These are phyloP conservation scores for Eira barbara DNA, from an alignment of 2,113 vertebrate species.

Conservation along the genomic window DNA sequence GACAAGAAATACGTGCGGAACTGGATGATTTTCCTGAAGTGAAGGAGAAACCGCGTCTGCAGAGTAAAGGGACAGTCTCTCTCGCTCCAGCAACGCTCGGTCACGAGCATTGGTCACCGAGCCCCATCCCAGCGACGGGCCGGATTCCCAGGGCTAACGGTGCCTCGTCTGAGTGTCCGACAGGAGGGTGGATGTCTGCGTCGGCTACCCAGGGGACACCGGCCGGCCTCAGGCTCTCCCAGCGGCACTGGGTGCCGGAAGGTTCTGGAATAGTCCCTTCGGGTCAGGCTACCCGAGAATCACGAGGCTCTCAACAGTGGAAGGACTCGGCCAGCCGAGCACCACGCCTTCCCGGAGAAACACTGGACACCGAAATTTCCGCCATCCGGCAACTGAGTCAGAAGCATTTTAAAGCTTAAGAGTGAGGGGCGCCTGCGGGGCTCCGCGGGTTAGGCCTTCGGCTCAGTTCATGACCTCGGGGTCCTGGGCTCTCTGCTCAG, in stretches of 20 bases:
- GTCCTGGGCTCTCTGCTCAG: too few relatives aligned
- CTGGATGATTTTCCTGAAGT: too few relatives aligned
- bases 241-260: neutral
- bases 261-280: neutral
- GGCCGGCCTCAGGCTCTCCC: neutral
- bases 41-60: neutral
- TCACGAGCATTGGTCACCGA: fast-evolving
- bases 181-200: neutral
- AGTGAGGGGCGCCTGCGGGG: too few relatives aligned
- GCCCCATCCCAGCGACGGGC: fast-evolving
- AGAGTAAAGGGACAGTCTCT: neutral
- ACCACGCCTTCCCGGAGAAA: fast-evolving
- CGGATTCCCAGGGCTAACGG: fast-evolving
- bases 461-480: too few relatives aligned
- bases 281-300: neutral
- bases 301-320: neutral
- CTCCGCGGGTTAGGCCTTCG: too few relatives aligned
- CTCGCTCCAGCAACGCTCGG: neutral
- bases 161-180: neutral
- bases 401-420: neutral
- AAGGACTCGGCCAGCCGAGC: neutral
- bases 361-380: fast-evolving
- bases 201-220: fast-evolving
- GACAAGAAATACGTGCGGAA: neutral
- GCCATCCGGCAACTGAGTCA: neutral